Evolutionary conservation across 2,888 invertebrate species (phyloP), one percentile per base, ranked within the genome.

Genomic region (Tachina grossa): DNA sequence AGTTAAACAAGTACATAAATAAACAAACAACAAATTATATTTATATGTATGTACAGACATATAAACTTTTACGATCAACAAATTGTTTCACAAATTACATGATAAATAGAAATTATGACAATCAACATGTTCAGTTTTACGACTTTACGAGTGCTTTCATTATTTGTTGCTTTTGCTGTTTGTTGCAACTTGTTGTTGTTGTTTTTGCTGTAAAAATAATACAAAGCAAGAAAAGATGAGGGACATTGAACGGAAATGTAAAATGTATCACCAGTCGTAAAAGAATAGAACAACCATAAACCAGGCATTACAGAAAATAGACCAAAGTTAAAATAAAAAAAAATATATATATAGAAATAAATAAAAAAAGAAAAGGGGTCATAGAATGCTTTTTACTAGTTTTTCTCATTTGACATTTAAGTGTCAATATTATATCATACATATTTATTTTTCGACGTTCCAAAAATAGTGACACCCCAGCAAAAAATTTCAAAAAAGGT

Each of bases 61-160:
- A 69, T 6, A 65, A 3, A 63, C 87, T 91, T 89, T 91, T 91
- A 91, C 92, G 91, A 91, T 88, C 91, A 86, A 88, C 87, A 88
- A 88, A 88, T 88, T 88, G 88, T 87, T 86, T 84, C 83, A 87
- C 88, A 88, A 91, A 91, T 91, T 90, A 91, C 89, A 89, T 89
- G 89, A 90, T 91, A 91, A 91, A 91, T 91, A 90, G 89, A 89
- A 91, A 91, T 91, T 91, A 91, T 91, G 91, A 91, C 91, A 90
- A 87, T 83, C 82, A 79, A 71, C 82, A 82, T 80, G 83, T 83
- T 77, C 83, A 80, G 71, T 82, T 86, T 83, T 86, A 85, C 79
- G 85, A 85, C 85, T 85, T 79, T 68, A 51, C 59, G 55, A 71
- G 61, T 80, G 16, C 39, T 14, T 59, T 57, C 53, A 81, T 68